These are phyloP conservation scores for Blera fallax DNA, from an alignment of 2,888 invertebrate genomes.

Conservation along the genomic window DNA sequence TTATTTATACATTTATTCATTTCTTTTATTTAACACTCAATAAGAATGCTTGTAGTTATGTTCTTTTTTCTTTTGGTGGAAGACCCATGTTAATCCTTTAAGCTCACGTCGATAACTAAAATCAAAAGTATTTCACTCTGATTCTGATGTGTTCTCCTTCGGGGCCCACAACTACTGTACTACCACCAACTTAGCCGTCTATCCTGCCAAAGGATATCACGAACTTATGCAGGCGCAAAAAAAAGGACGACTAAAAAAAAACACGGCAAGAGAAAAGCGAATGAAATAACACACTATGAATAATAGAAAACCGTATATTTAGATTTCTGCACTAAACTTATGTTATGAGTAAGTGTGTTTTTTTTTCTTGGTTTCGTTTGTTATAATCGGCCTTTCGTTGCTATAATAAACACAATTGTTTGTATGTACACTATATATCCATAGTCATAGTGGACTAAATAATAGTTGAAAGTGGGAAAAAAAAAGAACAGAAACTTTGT, in stretches of 20 bases:
- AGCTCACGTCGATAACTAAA: slow-evolving; percentile 80
- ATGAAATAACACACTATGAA: slow-evolving; percentile 69
- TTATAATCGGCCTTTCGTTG: slow-evolving; percentile 56
- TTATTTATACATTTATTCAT: not conserved
- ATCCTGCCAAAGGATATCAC: slow-evolving; percentile 51
- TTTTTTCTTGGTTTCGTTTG: slow-evolving; percentile 15
- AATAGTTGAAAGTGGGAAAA: not conserved
- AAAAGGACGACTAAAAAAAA: slow-evolving; percentile 44
- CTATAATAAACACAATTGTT: slow-evolving; percentile 56
- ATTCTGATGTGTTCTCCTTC: slow-evolving; percentile 64
- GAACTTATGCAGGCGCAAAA: slow-evolving; percentile 56
- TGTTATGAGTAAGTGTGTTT: slow-evolving; percentile 63
- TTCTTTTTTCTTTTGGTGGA: slow-evolving; percentile 40
- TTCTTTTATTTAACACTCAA: slow-evolving; percentile 25
- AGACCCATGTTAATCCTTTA: slow-evolving; percentile 80
- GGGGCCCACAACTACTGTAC: slow-evolving; percentile 50
- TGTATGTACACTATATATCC: slow-evolving; percentile 21
- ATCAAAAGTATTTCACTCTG: slow-evolving; percentile 75
- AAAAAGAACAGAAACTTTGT: slow-evolving; percentile 43
- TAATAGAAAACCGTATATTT: slow-evolving; percentile 67
- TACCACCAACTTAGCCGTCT: slow-evolving; percentile 47
- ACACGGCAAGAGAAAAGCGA: slow-evolving; percentile 36
- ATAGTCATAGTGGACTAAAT: slow-evolving; percentile 7
- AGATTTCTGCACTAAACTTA: slow-evolving; percentile 69
- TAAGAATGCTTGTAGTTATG: not conserved